Evolutionary conservation across 1,140 invertebrate genomes (phyloP).

Genomic region (Drosophila truncata): DNA sequence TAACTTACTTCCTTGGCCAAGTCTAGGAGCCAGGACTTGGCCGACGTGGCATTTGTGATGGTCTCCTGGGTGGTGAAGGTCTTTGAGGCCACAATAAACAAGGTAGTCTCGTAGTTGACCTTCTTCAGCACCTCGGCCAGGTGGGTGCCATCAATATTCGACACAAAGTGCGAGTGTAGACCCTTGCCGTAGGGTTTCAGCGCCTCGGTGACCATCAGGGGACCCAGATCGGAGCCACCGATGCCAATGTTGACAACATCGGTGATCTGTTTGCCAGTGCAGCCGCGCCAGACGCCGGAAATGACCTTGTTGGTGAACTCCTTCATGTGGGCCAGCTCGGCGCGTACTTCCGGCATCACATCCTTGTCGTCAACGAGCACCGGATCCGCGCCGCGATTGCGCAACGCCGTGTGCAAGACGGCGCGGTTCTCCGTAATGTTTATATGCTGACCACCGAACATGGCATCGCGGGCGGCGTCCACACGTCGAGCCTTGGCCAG

Average conservation of each 20-base stretch:
- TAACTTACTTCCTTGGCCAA: constrained; percentile 93
- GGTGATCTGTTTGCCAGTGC: constrained; percentile 97
- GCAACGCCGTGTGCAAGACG: constrained; percentile 97
- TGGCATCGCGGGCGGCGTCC: constrained; percentile 94
- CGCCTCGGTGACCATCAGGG: constrained; percentile 99
- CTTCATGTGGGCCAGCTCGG: constrained; percentile 97
- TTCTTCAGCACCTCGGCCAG: constrained; percentile 97
- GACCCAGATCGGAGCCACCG: constrained; percentile 99
- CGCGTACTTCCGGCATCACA: constrained; percentile 97
- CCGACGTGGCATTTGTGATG: constrained; percentile 99
- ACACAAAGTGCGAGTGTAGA: constrained; percentile 98
- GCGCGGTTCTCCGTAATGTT: constrained; percentile 99
- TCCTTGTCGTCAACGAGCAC: constrained; percentile 96
- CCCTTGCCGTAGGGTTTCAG: constrained; percentile 96
- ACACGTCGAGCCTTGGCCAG: constrained; percentile 94
- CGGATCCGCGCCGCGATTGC: constrained; percentile 92
- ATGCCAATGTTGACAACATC: constrained; percentile 99
- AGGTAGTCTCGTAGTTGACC: constrained; percentile 95
- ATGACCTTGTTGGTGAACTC: constrained; percentile 93
- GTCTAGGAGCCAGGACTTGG: constrained; percentile 97
- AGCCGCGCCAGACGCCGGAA: constrained; percentile 90
- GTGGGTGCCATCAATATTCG: constrained; percentile 99
- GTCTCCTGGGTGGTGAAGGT: constrained; percentile 99
- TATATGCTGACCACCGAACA: constrained; percentile 98
- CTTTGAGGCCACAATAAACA: constrained; percentile 99